Conservation (phyloP, 2,113 vertebrate species). For the Polypterus senegalus region DNA sequence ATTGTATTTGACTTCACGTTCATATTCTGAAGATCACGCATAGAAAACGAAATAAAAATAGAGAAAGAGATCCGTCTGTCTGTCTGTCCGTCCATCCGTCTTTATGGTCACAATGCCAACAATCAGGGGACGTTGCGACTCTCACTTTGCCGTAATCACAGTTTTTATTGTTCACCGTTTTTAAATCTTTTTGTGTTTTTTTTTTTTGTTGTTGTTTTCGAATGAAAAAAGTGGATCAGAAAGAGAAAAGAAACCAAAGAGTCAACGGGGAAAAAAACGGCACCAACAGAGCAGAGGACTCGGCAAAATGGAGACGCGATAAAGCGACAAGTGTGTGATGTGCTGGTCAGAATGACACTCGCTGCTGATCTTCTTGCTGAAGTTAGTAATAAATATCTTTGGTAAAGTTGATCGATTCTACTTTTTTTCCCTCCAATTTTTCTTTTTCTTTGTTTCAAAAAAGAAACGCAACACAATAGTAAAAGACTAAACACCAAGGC, state of each 20-base stretch:
- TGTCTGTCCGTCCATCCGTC: no score
- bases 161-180: conserved; percentile 32
- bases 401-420: conserved; percentile 54
- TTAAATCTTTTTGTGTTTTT: conserved; percentile 62
- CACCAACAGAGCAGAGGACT: no score
- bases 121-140: no score
- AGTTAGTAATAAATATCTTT: conserved; percentile 69
- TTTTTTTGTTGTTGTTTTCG: conserved; percentile 29
- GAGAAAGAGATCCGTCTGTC: no score
- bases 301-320: no score
- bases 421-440: conserved; percentile 22
- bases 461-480: conserved; percentile 27
- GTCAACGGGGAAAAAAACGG: no score
- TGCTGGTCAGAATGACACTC: background rate
- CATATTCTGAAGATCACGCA: no score
- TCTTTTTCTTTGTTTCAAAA: conserved; percentile 39
- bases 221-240: conserved; percentile 67
- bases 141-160: no score
- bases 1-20: no score
- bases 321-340: no score
- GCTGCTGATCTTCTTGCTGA: conserved; percentile 37
- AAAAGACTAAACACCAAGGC: conserved; percentile 44
- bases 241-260: conserved; percentile 26
- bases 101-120: no score
- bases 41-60: no score